Percentiles rank a stretch among this genome's conserved stretches.
Conservation (phyloP, 2,113 vertebrate genomes). For the Nansenia antarctica region DNA sequence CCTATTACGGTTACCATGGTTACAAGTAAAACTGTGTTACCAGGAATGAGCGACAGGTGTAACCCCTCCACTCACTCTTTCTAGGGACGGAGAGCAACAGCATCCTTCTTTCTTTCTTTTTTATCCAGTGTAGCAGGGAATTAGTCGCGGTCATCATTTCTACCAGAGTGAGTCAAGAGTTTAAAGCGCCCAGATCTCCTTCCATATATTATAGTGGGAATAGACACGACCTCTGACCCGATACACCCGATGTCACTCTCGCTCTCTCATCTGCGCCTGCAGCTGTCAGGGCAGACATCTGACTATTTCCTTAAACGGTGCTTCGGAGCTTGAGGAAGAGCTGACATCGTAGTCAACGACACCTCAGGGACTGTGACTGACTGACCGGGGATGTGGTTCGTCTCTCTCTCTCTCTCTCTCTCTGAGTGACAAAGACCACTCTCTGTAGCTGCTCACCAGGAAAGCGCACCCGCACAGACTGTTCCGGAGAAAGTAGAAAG, state of each 20-base stretch:
- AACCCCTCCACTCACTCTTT: no score
- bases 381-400: background rate
- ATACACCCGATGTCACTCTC: background rate
- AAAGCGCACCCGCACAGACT: slow-evolving; percentile 8
- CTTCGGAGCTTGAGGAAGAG: background rate
- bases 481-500: background rate
- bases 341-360: background rate
- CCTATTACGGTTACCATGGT: no score
- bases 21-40: no score
- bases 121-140: no score
- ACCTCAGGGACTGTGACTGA: slow-evolving; percentile 7
- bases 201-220: background rate
- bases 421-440: background rate
- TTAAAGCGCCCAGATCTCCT: background rate
- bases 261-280: background rate
- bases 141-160: no score
- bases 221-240: background rate
- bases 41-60: no score
- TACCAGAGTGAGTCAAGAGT: no score
- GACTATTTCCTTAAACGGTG: background rate
- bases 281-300: slow-evolving; percentile 6
- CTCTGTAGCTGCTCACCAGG: background rate
- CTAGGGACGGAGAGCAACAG: no score
- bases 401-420: background rate
- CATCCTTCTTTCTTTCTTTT: no score